Evolutionary conservation across 1,140 invertebrate species (phyloP).

Genomic region (Neuroterus valhalla): DNA sequence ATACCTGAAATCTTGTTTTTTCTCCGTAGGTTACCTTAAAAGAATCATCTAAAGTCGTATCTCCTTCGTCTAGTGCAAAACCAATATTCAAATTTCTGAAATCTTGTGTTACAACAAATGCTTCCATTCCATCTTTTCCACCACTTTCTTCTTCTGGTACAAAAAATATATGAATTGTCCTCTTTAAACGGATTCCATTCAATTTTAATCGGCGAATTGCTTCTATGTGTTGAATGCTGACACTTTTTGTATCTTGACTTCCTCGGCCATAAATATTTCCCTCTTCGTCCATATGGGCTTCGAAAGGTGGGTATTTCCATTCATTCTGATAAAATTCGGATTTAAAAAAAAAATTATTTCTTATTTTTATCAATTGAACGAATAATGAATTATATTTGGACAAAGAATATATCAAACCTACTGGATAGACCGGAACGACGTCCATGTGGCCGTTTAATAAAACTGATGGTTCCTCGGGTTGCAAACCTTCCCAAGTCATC

Average conservation of each 20-base stretch:
- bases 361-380: neutral
- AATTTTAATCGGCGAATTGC: too few relatives aligned
- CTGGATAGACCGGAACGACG: conserved; percentile 92
- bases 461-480: conserved; percentile 83
- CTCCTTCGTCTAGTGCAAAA: conserved; percentile 94
- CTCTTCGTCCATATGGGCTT: conserved; percentile 83
- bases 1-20: conserved; percentile 81
- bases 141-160: conserved; percentile 93
- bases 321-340: conserved; percentile 76
- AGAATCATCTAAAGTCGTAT: conserved; percentile 76
- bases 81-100: conserved; percentile 91
- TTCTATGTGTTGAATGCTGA: conserved; percentile 88
- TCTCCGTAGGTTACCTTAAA: conserved; percentile 87
- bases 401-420: conserved; percentile 68
- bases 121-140: conserved; percentile 89
- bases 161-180: conserved; percentile 78
- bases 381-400: neutral
- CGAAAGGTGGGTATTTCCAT: conserved; percentile 90
- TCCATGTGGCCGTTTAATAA: conserved; percentile 96
- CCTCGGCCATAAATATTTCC: conserved; percentile 90
- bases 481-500: conserved; percentile 86
- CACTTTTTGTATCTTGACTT: conserved; percentile 90
- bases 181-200: conserved; percentile 71
- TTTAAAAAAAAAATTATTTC: neutral
- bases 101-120: conserved; percentile 85